Conservation (phyloP, 30 jellyfish, hydroid and myxozoan species). For the Turritopsis dohrnii region DNA sequence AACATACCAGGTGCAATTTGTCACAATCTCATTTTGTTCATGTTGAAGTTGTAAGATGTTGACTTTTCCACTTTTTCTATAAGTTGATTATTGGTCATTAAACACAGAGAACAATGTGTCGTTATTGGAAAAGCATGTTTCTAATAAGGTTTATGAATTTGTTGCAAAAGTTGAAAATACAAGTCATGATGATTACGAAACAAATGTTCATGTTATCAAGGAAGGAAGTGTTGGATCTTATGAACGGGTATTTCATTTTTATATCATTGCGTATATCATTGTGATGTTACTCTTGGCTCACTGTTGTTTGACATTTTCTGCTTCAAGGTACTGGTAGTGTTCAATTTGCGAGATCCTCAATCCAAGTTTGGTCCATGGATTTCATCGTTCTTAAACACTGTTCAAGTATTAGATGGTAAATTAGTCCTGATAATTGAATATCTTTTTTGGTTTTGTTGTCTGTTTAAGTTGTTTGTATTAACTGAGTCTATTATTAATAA, state of each 20-base stretch:
- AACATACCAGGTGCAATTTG: conserved; percentile 13
- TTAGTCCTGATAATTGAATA: background rate
- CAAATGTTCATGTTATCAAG: conserved; percentile 34
- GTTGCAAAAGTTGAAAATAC: conserved; percentile 27
- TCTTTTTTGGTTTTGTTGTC: too few species aligned
- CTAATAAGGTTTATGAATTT: conserved; percentile 34
- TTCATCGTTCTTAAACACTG: conserved; percentile 27
- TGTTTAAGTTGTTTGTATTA: too few species aligned
- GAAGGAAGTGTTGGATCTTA: background rate
- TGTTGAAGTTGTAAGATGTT: background rate
- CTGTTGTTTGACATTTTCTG: too few species aligned
- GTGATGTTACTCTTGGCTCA: too few species aligned
- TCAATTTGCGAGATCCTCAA: conserved; percentile 61
- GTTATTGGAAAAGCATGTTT: conserved; percentile 49
- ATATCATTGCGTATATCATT: background rate
- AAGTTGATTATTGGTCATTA: conserved; percentile 47
- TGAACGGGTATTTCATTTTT: background rate
- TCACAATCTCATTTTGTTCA: background rate
- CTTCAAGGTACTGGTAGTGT: conserved; percentile 45
- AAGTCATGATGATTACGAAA: conserved; percentile 28
- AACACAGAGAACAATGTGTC: conserved; percentile 53
- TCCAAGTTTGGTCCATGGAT: conserved; percentile 64
- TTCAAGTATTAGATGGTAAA: background rate
- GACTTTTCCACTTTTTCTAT: conserved; percentile 6
- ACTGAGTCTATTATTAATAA: too few species aligned